Evolutionary conservation across 64 coral and sea anemone species (phyloP).

Genomic region (Platygyra sinensis): DNA sequence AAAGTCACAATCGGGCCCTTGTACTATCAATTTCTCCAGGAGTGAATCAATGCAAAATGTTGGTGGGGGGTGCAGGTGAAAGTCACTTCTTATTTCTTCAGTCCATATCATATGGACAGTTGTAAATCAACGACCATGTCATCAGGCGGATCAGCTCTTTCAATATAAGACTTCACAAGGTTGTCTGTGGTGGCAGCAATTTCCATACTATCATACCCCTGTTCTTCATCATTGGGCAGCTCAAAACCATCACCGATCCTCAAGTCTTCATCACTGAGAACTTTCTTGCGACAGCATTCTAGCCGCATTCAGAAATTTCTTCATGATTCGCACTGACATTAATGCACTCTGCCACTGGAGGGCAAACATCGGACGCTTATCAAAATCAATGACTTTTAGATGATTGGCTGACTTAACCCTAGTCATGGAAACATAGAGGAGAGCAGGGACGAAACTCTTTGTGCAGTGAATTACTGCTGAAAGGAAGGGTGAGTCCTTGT

Average conservation of each 20-base stretch:
- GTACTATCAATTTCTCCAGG: too few species aligned
- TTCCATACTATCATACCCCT: too few species aligned
- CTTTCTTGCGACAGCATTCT: background rate
- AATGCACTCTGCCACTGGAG: background rate
- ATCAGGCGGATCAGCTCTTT: too few species aligned
- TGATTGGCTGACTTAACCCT: background rate
- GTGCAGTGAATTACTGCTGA: constrained; percentile 4
- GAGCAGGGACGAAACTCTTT: constrained; percentile 23
- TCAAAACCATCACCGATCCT: too few species aligned
- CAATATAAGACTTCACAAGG: too few species aligned
- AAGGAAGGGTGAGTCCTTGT: constrained; percentile 17
- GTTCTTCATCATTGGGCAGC: too few species aligned
- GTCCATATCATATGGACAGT: background rate
- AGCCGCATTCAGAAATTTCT: background rate
- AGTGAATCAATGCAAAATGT: background rate
- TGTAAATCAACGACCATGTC: too few species aligned
- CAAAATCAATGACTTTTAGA: constrained; percentile 23
- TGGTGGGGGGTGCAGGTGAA: too few species aligned
- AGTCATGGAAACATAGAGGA: constrained; percentile 24
- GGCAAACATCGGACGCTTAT: background rate
- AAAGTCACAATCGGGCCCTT: too few species aligned
- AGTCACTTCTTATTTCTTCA: background rate
- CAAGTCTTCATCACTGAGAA: background rate
- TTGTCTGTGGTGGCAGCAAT: too few species aligned
- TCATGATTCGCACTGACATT: background rate